Evolutionary conservation across 1,140 invertebrate species (phyloP).

Genomic region (Heliothis virescens): DNA sequence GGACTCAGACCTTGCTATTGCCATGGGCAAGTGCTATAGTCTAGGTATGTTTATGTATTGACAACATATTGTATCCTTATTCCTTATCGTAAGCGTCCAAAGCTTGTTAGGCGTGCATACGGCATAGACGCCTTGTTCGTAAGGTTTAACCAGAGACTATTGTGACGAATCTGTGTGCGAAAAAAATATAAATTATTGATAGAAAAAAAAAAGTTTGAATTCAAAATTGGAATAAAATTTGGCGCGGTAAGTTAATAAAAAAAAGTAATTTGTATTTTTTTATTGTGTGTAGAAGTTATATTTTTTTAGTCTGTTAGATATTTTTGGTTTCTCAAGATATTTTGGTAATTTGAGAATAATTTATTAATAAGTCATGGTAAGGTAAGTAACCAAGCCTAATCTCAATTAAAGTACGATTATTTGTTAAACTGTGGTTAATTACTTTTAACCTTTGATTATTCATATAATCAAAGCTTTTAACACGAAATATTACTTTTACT

Average conservation of each 20-base stretch:
- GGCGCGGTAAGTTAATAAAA: neutral
- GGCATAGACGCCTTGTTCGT: neutral
- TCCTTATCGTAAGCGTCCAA: conserved; percentile 16
- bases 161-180: neutral
- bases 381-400: too few relatives aligned
- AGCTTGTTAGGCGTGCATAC: conserved; percentile 1
- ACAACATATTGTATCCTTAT: neutral
- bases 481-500: too few relatives aligned
- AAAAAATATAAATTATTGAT: neutral
- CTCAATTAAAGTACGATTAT: too few relatives aligned
- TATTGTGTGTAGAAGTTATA: neutral
- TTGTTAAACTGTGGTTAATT: too few relatives aligned
- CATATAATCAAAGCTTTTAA: too few relatives aligned
- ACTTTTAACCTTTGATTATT: too few relatives aligned
- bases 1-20: neutral
- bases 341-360: too few relatives aligned
- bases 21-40: neutral
- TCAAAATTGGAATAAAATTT: neutral
- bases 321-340: too few relatives aligned
- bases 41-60: neutral
- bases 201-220: neutral
- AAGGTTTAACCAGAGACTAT: neutral
- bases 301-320: neutral
- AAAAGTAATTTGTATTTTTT: neutral
- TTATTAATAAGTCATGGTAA: too few relatives aligned